Evolutionary conservation across 2,888 invertebrate genomes (phyloP), one percentile per base, ranked within the genome.

Genomic region (Diaprepes abbreviatus): DNA sequence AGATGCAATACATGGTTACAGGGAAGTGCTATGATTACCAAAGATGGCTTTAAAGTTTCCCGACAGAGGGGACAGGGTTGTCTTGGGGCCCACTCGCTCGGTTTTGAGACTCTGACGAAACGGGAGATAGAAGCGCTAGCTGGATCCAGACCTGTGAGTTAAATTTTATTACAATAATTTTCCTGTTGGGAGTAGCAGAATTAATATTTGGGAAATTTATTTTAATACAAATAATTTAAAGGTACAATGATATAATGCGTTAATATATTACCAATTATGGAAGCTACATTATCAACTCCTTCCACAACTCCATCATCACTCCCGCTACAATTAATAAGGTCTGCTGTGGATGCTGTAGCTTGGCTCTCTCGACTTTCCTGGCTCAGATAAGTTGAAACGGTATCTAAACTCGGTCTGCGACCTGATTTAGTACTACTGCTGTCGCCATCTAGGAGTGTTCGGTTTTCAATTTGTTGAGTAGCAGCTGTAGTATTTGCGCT

Each of bases 331-430:
- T 82, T 82, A 7, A 84, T 75, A 19, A 84, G 76, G 75, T 84
- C 83, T 0, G 82, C 80, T 0, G 83, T 83, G 6, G 83, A 84
- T 3, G 81, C 78, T 10, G 83, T 82, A 1, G 81, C 82, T 73
- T 82, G 83, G 78, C 91, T 90, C 73, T 90, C 91, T 81, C 91
- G 90, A 85, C 93, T 93, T 83, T 93, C 94, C 75, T 92, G 94
- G 81, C 94, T 94, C 77, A 95, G 88, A 86, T 95, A 95, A 0
- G 95, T 95, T 67, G 94, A 94, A 28, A 95, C 93, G 9, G 95
- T 95, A 83, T 95, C 95, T 40, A 94, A 91, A 81, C 94, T 94
- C 66, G 94, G 94, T 16, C 94, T 86, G 10, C 94, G 86, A 45
- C 91, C 91, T 58, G 92, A 92, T 78, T 92, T 91, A 54, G 92